Conservation (phyloP, 2,113 vertebrate genomes). For the Megaceryle maxima region DNA sequence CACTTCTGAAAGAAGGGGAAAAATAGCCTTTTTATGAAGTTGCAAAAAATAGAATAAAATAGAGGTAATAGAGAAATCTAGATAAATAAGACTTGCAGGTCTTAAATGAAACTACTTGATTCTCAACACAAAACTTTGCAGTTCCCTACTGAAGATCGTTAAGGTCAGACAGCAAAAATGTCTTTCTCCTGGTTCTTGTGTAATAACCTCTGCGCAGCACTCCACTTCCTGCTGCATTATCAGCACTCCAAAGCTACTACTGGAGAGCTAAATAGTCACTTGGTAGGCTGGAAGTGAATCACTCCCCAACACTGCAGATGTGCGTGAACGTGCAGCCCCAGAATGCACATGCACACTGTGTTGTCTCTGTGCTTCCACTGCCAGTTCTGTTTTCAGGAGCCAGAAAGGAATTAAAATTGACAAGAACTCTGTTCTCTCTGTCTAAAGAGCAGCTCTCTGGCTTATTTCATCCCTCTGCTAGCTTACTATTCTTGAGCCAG, state of each 20-base stretch:
- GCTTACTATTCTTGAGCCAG: background rate
- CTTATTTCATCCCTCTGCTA: background rate
- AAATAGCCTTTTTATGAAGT: background rate
- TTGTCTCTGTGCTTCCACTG: conserved; percentile 29
- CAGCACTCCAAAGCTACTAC: background rate
- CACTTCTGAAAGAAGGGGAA: background rate
- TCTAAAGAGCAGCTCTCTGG: background rate
- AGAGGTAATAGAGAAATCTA: background rate
- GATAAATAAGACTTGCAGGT: background rate
- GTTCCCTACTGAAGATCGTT: background rate
- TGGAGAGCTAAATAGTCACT: background rate
- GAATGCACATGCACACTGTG: background rate
- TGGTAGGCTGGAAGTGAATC: conserved; percentile 1
- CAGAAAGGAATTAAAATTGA: background rate
- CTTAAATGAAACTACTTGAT: background rate
- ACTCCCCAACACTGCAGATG: background rate
- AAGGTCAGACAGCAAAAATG: background rate
- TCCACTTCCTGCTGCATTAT: background rate
- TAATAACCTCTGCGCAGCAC: background rate
- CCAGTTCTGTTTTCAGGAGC: background rate
- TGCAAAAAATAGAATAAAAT: background rate
- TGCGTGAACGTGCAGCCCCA: conserved; percentile 7
- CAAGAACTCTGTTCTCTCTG: background rate
- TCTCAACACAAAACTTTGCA: background rate
- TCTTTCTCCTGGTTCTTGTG: background rate